Evolutionary conservation across 2,888 invertebrate genomes (phyloP), one percentile per base, ranked within the genome.

Genomic region (Cancer borealis): DNA sequence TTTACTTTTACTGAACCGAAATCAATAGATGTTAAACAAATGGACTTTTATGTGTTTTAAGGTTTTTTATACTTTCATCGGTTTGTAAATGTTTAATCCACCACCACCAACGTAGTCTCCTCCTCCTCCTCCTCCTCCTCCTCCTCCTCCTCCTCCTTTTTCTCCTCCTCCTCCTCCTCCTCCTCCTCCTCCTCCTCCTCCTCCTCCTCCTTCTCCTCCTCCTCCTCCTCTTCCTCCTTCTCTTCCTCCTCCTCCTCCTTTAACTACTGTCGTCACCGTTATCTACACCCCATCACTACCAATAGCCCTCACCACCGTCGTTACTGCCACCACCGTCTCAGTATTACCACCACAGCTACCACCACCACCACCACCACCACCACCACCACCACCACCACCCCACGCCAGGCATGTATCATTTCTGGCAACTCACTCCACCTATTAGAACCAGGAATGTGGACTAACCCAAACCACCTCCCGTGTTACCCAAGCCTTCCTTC

Each of bases 1-100:
- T 84, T 84, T 84, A 84, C 84, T 84, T 84, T 84, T 84, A 84
- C 84, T 39, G 84, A 39, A 84, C n/a, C 84, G 84, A 84, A 39
- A 84, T 84, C 84, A 84, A 84, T 84, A 84, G 84, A 84, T 84
- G 84, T 84, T 84, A 84, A 84, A 26, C 84, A 84, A 84, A 84
- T 84, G 84, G 84, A 84, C 84, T 84, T 84, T 84, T 84, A 84
- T 84, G 84, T 84, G 84, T 10, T 17, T 84, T 84, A 39, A 0
- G 17, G 39, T 84, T 30, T 39, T 84, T 84, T 84, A 84, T 84
- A 14, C 84, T 84, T 84, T 12, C 39, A 84, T 84, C 84, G 84
- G 84, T 84, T 84, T 84, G 84, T 14, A 84, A 84, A 84, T 84
- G 84, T 84, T 84, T 30, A 84, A 84, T 6, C 84, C 84, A 84